phyloP scores from a whole-genome alignment of 2,888 invertebrate genomes.

The Protula sp. region DNA sequence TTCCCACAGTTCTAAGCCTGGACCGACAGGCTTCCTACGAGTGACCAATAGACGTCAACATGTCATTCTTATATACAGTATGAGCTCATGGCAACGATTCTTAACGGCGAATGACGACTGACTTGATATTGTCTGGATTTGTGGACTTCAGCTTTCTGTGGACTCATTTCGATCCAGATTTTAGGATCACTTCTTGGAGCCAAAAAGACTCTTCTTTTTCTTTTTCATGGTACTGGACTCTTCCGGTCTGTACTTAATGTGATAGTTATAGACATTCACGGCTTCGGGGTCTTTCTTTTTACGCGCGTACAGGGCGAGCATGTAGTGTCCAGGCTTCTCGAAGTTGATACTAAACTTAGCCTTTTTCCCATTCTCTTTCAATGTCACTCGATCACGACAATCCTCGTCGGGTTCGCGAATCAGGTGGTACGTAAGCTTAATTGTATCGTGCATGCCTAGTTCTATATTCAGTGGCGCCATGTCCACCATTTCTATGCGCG shows the following conservation, averaged over 20 bases:
- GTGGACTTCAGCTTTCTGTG: too few species aligned
- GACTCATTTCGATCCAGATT: too few species aligned
- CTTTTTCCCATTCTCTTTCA: conserved; percentile 28
- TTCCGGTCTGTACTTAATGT: conserved; percentile 29
- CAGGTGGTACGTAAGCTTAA: conserved; percentile 42
- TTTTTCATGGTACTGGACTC: conserved; percentile 9
- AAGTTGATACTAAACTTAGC: conserved; percentile 26
- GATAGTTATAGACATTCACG: conserved; percentile 46
- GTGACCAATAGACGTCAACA: too few species aligned
- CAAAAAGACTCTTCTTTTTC: conserved; percentile 6
- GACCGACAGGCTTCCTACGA: too few species aligned
- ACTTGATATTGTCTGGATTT: too few species aligned
- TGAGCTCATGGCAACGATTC: too few species aligned
- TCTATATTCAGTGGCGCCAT: conserved; percentile 34
- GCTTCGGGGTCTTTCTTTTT: conserved; percentile 32
- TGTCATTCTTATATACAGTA: too few species aligned
- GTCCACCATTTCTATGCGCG: conserved; percentile 33
- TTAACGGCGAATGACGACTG: too few species aligned
- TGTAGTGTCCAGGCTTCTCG: conserved; percentile 43
- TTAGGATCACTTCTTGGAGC: conserved; percentile 6
- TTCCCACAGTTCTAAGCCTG: too few species aligned
- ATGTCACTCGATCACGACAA: conserved; percentile 37
- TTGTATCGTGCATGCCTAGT: conserved; percentile 36
- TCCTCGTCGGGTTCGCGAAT: conserved; percentile 50
- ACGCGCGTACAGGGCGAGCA: conserved; percentile 47